Evolutionary conservation across 2,113 vertebrate genomes (phyloP).

Genomic region (Prolemur simus): DNA sequence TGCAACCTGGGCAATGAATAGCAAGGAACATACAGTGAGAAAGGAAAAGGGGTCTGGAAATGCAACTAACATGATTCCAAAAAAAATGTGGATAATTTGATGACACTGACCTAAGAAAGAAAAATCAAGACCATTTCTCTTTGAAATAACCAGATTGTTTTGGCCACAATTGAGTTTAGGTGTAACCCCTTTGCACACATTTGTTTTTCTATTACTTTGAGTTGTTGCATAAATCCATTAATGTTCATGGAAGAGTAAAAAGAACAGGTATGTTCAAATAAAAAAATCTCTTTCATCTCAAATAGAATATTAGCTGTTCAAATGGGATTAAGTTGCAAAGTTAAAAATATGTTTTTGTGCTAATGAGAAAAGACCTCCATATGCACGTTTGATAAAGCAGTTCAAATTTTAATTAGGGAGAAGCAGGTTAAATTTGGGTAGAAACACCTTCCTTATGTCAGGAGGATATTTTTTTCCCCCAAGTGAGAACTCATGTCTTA

Average conservation of each 20-base stretch:
- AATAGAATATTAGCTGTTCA: background rate
- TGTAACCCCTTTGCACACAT: background rate
- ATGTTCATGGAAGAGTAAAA: background rate
- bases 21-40: background rate
- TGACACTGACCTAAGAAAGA: background rate
- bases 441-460: background rate
- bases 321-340: background rate
- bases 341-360: slow-evolving; percentile 29
- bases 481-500: background rate
- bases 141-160: background rate
- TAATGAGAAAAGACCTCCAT: background rate
- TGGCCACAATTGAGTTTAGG: background rate
- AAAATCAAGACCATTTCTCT: background rate
- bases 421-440: background rate
- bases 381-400: background rate
- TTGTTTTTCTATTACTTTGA: background rate
- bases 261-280: background rate
- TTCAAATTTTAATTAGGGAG: background rate
- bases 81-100: background rate
- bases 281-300: background rate
- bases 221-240: background rate
- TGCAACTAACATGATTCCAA: rapidly evolving
- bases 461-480: background rate
- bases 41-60: background rate
- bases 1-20: background rate